Percentiles rank a stretch among this genome's conserved stretches.
Evolutionary conservation across 2,797 vertebrate species (phyloP).

Genomic region (Micropoecilia bifurca): DNA sequence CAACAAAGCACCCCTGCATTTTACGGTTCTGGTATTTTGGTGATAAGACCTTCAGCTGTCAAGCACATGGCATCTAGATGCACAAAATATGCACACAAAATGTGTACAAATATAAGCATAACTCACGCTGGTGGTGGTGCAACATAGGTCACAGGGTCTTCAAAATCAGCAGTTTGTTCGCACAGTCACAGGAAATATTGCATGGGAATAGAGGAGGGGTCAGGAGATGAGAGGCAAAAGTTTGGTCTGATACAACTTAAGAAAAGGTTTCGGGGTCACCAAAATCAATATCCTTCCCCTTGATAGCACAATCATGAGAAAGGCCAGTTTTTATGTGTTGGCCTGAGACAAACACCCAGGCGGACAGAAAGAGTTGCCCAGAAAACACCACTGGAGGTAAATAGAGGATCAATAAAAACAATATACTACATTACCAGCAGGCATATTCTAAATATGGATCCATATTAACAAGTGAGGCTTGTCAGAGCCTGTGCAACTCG

Average conservation of each 20-base stretch:
- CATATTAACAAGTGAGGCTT: background rate
- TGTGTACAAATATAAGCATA: slow-evolving; percentile 3
- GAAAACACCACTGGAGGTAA: slow-evolving; percentile 9
- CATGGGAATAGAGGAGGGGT: slow-evolving; percentile 22
- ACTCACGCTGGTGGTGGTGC: slow-evolving; percentile 6
- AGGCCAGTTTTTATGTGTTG: slow-evolving; percentile 16
- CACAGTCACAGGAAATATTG: slow-evolving; percentile 26
- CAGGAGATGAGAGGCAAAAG: slow-evolving; percentile 26
- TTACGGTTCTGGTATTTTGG: background rate
- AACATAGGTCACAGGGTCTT: slow-evolving; percentile 51
- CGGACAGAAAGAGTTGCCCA: slow-evolving; percentile 6
- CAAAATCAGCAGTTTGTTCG: slow-evolving; percentile 32
- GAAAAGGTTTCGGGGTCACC: slow-evolving; percentile 46
- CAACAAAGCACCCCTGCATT: background rate
- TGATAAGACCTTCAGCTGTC: background rate
- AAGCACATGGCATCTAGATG: background rate
- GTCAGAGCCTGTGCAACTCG: background rate
- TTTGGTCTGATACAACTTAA: slow-evolving; percentile 27
- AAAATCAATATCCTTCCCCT: slow-evolving; percentile 43
- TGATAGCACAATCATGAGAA: slow-evolving; percentile 3
- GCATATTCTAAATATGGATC: background rate
- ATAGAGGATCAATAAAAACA: slow-evolving; percentile 2
- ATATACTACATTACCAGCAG: background rate
- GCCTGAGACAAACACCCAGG: slow-evolving; percentile 14
- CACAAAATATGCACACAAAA: background rate